Percentiles rank a stretch among this genome's conserved stretches.
phyloP scores from a whole-genome alignment of 1,140 invertebrate species.

The Euura saliciscinereae region DNA sequence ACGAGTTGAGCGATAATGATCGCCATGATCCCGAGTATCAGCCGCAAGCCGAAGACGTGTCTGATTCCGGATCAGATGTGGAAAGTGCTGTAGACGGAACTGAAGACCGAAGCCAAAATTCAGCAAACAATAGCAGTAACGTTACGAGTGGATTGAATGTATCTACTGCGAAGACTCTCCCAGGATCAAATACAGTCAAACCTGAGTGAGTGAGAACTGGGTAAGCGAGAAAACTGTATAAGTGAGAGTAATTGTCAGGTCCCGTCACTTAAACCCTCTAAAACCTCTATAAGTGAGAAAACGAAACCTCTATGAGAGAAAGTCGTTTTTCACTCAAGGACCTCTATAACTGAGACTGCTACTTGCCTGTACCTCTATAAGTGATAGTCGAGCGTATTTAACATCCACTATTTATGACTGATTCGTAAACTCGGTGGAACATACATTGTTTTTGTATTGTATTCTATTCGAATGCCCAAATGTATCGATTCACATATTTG shows the following conservation, averaged over 20 bases:
- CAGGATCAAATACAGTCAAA: constrained; percentile 1
- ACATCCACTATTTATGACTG: constrained; percentile 20
- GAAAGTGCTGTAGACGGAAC: background rate
- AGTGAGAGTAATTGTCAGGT: too few species aligned
- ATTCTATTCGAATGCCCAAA: too few species aligned
- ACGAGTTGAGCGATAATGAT: background rate
- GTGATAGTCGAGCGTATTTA: constrained; percentile 22
- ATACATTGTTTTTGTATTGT: too few species aligned
- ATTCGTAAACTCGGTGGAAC: constrained; percentile 20
- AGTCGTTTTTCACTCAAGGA: constrained; percentile 24
- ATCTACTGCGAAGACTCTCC: background rate
- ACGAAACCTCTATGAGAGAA: constrained; percentile 22
- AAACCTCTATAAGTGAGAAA: constrained; percentile 24
- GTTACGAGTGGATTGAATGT: background rate
- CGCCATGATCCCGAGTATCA: background rate
- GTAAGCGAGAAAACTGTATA: too few species aligned
- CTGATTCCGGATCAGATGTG: background rate
- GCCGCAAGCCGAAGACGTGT: background rate
- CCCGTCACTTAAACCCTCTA: too few species aligned
- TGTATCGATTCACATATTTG: too few species aligned
- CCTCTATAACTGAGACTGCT: constrained; percentile 24
- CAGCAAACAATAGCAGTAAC: background rate
- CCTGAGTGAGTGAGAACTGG: too few species aligned
- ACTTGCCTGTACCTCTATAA: constrained; percentile 21
- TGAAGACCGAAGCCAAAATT: background rate